Conservation (phyloP, 2,888 invertebrate species). For the Pseudococcus longispinus region DNA sequence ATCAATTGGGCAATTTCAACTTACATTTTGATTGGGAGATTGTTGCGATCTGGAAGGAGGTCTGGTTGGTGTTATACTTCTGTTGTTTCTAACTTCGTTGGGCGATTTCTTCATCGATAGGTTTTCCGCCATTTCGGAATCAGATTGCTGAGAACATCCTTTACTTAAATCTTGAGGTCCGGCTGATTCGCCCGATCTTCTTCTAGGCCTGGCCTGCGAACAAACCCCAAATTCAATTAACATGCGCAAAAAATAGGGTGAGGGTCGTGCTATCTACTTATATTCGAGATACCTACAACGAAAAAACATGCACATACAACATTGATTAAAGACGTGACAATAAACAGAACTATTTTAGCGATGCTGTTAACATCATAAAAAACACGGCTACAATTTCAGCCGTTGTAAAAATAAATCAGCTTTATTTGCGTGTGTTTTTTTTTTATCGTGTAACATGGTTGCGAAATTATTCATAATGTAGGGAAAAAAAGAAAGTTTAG, state of each 20-base stretch:
- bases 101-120: constrained; percentile 68
- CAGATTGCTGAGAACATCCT: constrained; percentile 63
- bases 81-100: constrained; percentile 59
- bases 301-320: constrained; percentile 4
- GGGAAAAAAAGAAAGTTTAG: constrained; percentile 20
- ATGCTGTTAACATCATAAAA: constrained; percentile 28
- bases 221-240: not conserved
- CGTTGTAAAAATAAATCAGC: constrained; percentile 28
- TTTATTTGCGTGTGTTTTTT: constrained; percentile 15
- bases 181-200: constrained; percentile 79
- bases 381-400: constrained; percentile 13
- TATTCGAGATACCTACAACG: not conserved
- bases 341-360: constrained; percentile 30
- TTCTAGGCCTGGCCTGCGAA: constrained; percentile 76
- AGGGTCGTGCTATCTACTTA: not conserved
- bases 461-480: constrained; percentile 29
- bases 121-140: constrained; percentile 64
- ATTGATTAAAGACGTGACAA: constrained; percentile 20
- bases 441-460: constrained; percentile 31
- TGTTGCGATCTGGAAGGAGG: constrained; percentile 43
- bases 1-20: not conserved
- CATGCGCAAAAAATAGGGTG: not conserved
- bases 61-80: constrained; percentile 59
- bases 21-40: constrained; percentile 53
- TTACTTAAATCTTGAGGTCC: constrained; percentile 70